Evolutionary conservation across 2,888 invertebrate species (phyloP), one percentile per base, ranked within the genome.

Genomic region (Corythucha ciliata): DNA sequence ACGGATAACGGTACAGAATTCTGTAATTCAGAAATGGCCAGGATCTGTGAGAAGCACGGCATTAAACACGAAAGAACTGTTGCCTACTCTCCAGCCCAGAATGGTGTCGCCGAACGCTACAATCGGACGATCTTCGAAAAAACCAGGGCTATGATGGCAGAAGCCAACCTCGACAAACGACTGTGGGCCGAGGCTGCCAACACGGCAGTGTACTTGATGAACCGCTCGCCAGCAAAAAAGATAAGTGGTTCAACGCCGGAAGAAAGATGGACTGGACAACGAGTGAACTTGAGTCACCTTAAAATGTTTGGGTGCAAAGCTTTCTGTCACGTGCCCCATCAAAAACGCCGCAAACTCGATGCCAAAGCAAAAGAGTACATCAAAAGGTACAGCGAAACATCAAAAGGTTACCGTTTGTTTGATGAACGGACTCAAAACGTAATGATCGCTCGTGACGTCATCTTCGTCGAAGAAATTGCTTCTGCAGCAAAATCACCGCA

Each of bases 171-270:
- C 8, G 49, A 57, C 4, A 34, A 61, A 10, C 32, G 25, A 8
- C 18, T 44, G 45, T 65, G 63, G 61, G 62, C 60, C 20, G 44
- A 44, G 12, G 29, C 44, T 16, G 44, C 44, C 4, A 29, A 26
- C 14, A 44, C 44, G 5, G 62, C 61, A n/a, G 52, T 55, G 26
- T 57, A 60, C 65, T 66, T 59, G 64, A 63, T 55, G 67, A 68
- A 64, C 36, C 1, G 49, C 2, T 51, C 42, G 2, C 54, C 56
- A 34, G 46, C 53, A 26, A 40, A 36, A 22, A 29, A 40, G n/a
- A 26, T 56, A 10, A 4, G 26, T 20, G 42, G 37, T 34, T 24
- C 16, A 34, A 45, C 37, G n/a, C 56, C 54, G 2, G 46, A 51
- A 21, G 48, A 53, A 22, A 21, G 12, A 1, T 53, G 53, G 48